These are phyloP conservation scores for Nyctibius bracteatus DNA, from an alignment of 2,113 vertebrate species.

Conservation along the genomic window DNA sequence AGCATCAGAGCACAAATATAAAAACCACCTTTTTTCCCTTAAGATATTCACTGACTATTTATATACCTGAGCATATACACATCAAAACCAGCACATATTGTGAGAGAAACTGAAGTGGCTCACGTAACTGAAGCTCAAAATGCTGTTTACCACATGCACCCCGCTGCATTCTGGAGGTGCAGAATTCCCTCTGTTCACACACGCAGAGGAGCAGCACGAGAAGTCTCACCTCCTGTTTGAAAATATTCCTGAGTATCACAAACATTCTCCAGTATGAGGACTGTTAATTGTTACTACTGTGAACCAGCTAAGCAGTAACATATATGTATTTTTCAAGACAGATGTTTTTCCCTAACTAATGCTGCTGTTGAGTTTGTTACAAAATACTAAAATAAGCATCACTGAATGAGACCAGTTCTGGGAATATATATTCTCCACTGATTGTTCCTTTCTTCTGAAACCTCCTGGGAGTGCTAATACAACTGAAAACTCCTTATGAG, in stretches of 20 bases:
- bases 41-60: neutral
- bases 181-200: neutral
- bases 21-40: neutral
- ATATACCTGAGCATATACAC: neutral
- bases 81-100: neutral
- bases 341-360: neutral
- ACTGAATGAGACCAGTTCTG: neutral
- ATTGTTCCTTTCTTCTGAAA: neutral
- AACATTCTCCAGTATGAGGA: neutral
- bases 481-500: neutral
- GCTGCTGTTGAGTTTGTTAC: neutral
- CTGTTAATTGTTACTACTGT: neutral
- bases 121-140: neutral
- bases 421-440: neutral
- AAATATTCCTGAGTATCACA: neutral
- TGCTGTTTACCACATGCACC: fast-evolving
- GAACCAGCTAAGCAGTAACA: neutral
- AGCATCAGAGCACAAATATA: neutral
- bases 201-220: fast-evolving
- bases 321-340: neutral
- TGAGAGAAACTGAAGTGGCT: neutral
- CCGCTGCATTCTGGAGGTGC: fast-evolving
- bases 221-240: neutral
- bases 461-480: neutral
- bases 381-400: neutral